A percentile compares a stretch with the other conserved stretches of the same genome.
phyloP scores from a whole-genome alignment of 23 tunicate species.

The Styela clava region DNA sequence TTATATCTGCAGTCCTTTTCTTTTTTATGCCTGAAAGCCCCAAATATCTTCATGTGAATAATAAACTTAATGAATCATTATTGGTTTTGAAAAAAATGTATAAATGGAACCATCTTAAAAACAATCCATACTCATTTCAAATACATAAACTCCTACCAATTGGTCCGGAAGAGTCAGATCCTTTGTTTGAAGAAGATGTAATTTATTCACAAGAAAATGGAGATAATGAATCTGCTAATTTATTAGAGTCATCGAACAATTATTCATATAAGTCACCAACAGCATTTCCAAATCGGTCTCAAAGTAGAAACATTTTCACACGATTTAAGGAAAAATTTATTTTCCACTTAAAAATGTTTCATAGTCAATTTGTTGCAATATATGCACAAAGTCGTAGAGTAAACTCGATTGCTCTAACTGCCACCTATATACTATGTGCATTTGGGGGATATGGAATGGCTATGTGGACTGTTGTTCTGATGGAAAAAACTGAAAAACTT shows the following conservation, averaged over 20 bases:
- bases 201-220: not conserved
- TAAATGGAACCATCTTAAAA: conserved; percentile 37
- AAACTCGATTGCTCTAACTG: not conserved
- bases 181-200: not conserved
- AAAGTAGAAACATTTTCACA: not conserved
- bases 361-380: not conserved
- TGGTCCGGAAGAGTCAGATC: not conserved
- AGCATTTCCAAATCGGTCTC: not conserved
- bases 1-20: conserved; percentile 62
- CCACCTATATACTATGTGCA: not conserved
- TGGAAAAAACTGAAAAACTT: conserved; percentile 50
- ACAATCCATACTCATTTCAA: not conserved
- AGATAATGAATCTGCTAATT: not conserved
- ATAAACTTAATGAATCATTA: conserved; percentile 38
- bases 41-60: conserved; percentile 45
- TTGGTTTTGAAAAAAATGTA: conserved; percentile 35
- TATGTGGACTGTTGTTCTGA: conserved; percentile 83
- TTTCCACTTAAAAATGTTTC: not conserved
- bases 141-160: not conserved
- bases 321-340: not conserved
- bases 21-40: conserved; percentile 90
- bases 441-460: conserved; percentile 71
- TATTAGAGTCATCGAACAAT: not conserved
- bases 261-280: not conserved
- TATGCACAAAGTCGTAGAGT: not conserved